Conservation (phyloP, 2,797 vertebrate genomes). For the Sarcoramphus papa region DNA sequence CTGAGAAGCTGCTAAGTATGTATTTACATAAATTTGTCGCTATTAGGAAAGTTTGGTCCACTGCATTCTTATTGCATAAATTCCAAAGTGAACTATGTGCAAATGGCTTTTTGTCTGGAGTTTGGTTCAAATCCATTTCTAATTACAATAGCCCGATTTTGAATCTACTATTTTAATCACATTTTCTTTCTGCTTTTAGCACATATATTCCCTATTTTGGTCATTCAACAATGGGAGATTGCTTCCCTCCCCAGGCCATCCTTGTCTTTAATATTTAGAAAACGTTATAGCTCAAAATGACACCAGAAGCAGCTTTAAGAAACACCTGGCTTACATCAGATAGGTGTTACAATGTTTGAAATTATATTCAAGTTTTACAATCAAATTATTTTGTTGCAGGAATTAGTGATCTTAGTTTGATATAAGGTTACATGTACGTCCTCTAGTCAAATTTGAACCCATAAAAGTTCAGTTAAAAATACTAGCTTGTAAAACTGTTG, state of each 20-base stretch:
- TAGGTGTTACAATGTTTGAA: background rate
- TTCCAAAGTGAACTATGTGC: background rate
- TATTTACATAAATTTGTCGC: background rate
- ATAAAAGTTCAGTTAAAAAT: background rate
- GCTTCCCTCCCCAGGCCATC: background rate
- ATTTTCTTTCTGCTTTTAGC: background rate
- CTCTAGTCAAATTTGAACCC: background rate
- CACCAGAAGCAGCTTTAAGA: background rate
- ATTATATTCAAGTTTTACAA: background rate
- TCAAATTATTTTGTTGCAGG: background rate
- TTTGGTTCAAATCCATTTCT: background rate
- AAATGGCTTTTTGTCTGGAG: background rate
- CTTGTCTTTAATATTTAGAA: background rate
- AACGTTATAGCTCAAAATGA: background rate
- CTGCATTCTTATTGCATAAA: background rate
- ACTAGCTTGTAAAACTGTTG: background rate
- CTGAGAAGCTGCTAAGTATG: background rate
- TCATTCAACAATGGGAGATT: background rate
- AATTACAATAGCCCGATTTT: background rate
- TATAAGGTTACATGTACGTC: background rate
- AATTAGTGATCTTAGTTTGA: background rate
- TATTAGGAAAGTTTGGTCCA: background rate
- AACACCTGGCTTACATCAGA: background rate
- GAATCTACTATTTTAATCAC: background rate
- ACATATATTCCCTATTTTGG: background rate